A percentile compares a stretch with the other conserved stretches of the same genome.
phyloP scores from a whole-genome alignment of 2,888 invertebrate species.

The Tineola bisselliella region DNA sequence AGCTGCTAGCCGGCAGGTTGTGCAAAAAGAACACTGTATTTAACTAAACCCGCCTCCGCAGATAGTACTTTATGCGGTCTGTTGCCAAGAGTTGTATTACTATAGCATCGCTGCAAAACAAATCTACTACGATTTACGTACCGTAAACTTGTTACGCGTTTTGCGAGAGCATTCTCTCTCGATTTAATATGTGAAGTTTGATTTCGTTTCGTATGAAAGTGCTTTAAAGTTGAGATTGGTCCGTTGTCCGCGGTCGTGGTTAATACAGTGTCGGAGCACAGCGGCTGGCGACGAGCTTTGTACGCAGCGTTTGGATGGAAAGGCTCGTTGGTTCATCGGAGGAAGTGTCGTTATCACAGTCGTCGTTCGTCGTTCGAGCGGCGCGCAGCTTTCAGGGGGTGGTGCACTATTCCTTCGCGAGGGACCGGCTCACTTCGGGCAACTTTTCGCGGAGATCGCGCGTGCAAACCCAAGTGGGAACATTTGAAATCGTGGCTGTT shows the following conservation, averaged over 20 bases:
- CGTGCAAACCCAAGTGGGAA: not conserved
- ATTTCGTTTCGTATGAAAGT: not conserved
- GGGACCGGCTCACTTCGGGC: conserved; percentile 31
- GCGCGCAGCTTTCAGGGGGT: conserved; percentile 34
- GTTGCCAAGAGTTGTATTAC: conserved; percentile 55
- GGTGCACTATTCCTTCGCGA: conserved; percentile 26
- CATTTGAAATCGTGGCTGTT: not conserved
- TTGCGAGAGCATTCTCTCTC: not conserved
- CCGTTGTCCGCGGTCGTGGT: not conserved
- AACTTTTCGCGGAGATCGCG: conserved; percentile 48
- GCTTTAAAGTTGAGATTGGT: conserved; percentile 1
- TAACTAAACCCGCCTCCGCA: conserved; percentile 46
- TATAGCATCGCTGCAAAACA: conserved; percentile 52
- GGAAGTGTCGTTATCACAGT: conserved; percentile 64
- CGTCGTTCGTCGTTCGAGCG: conserved; percentile 59
- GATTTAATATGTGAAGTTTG: not conserved
- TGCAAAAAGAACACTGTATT: conserved; percentile 57
- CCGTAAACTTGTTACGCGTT: conserved; percentile 64
- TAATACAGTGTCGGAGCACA: not conserved
- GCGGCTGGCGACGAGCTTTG: conserved; percentile 40
- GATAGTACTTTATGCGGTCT: conserved; percentile 48
- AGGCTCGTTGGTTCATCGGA: conserved; percentile 53
- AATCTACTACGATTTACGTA: conserved; percentile 65
- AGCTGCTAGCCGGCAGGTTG: conserved; percentile 42
- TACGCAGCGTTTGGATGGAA: conserved; percentile 40